Conservation (phyloP, 2,797 vertebrate species). For the Pelochelys cantorii region DNA sequence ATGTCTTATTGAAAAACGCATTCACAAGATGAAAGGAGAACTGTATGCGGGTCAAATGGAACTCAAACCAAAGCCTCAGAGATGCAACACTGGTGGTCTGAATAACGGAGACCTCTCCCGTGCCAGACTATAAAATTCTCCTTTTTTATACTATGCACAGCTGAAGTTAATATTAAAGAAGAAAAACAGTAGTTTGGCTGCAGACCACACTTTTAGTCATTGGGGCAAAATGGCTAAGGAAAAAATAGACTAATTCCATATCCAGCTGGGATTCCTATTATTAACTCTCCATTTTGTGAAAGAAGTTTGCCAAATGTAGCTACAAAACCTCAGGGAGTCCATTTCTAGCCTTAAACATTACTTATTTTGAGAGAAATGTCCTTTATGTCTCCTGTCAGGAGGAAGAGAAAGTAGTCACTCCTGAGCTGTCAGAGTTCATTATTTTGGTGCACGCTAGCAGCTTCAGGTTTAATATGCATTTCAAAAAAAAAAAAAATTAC, state of each 20-base stretch:
- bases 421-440: conserved; percentile 2
- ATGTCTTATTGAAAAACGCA: not conserved
- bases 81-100: too few relatives aligned
- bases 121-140: not conserved
- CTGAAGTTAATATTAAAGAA: conserved; percentile 10
- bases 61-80: not conserved
- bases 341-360: not conserved
- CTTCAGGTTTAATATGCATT: not conserved
- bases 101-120: not conserved
- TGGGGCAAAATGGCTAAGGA: not conserved
- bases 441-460: conserved; percentile 25
- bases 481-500: not conserved
- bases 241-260: conserved; percentile 25
- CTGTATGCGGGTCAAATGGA: not conserved
- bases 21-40: not conserved
- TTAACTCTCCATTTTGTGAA: not conserved
- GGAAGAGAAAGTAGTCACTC: not conserved
- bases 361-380: not conserved
- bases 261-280: conserved; percentile 2
- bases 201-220: conserved; percentile 8
- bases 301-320: not conserved
- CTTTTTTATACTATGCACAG: not conserved
- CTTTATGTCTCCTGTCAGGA: not conserved
- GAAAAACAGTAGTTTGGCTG: not conserved
- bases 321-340: not conserved